Evolutionary conservation across 2,797 vertebrate genomes (phyloP).

Genomic region (Enteromius anoplus): DNA sequence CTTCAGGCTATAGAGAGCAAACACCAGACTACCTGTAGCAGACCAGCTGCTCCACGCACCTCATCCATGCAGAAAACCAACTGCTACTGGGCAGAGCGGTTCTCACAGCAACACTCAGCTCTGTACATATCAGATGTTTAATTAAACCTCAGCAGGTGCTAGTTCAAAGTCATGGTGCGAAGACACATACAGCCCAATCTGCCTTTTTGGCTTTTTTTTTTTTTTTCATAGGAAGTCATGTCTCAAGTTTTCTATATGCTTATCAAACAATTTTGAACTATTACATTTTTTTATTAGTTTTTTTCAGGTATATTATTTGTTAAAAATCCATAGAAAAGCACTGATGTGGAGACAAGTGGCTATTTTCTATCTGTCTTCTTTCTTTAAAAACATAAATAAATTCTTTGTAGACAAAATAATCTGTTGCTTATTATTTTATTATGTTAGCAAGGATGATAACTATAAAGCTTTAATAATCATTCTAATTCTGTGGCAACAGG

Average conservation of each 20-base stretch:
- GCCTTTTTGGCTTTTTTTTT: neutral
- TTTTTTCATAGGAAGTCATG: neutral
- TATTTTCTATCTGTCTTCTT: no score
- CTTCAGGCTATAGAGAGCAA: neutral
- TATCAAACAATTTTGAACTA: neutral
- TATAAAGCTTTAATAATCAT: neutral
- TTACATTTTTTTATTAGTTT: neutral
- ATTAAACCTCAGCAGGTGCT: slow-evolving; percentile 41
- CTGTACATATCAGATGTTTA: slow-evolving; percentile 40
- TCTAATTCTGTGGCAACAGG: neutral
- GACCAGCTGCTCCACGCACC: slow-evolving; percentile 1
- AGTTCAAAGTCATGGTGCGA: neutral
- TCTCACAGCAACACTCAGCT: slow-evolving; percentile 30
- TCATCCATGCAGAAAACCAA: slow-evolving; percentile 33
- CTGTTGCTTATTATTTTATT: neutral
- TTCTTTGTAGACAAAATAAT: neutral
- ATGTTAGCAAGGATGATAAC: neutral
- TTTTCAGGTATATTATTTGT: neutral
- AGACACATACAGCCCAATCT: neutral
- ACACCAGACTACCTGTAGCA: slow-evolving; percentile 31
- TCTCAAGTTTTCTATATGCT: neutral
- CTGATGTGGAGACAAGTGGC: neutral
- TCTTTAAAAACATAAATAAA: no score
- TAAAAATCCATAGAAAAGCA: neutral
- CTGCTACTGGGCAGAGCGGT: neutral